Base-by-base conservation (phyloP, 1,140 invertebrate genomes). In the Protaetia brevitarsis region DNA sequence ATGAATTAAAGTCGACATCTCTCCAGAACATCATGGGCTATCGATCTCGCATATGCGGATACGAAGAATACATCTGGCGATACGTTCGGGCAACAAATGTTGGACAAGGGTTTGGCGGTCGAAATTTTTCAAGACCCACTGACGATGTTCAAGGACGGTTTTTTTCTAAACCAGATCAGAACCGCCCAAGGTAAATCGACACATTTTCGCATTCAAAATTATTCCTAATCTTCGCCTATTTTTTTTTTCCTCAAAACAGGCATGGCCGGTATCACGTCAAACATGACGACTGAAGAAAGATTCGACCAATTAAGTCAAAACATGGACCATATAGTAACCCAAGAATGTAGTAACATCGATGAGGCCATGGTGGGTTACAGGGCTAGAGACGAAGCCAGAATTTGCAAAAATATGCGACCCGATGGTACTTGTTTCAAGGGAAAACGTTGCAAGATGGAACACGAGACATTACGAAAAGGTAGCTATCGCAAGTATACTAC, bases 401-500 rank as follows among this genome's bases (percentile, higher is more conserved):
- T 62, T 4, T 68, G 67, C 26, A 45, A 37, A 56, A 36, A 61
- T 36, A 23, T 59, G 7, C 27, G 58, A 10, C n/a, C 26, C 1
- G 45, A 65, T 36, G 63, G 63, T 1, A 68, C 63, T 10, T 68
- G 67, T 37, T 68, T 62, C 37, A 68, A 68, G 36, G 67, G 67
- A 1, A 11, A 10, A 23, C 21, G 27, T 5, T 68, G 67, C 19
- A 65, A 57, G 63, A 16, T 66, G 0, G 64, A 68, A 13, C 67
- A 68, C 27, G 36, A 19, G 10, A 19, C 6, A 21, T 23, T 62
- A 16, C 34, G 60, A 27, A 21, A 36, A 62, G 60, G 60, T 62
- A n/a, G n/a, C n/a, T n/a, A n/a, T n/a, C n/a, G n/a, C n/a, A n/a
- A n/a, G n/a, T n/a, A n/a, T n/a, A n/a, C n/a, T n/a, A n/a, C n/a